A percentile compares a stretch with the other conserved stretches of the same genome.
Conservation (phyloP, 1,140 invertebrate species). For the Maconellicoccus hirsutus region DNA sequence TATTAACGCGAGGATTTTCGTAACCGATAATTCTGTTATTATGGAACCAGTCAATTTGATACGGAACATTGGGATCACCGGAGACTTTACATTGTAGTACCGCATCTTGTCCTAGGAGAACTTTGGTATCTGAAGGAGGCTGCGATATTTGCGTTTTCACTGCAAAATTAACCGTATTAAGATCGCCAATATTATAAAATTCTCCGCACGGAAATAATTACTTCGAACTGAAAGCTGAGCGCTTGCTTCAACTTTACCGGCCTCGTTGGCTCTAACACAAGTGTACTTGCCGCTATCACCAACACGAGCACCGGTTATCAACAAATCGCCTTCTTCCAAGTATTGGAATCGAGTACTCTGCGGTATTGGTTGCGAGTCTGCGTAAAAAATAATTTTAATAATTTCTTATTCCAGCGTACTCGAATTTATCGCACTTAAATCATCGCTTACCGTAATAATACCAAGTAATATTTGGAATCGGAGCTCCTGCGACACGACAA, state of each 20-base stretch:
- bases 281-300: constrained; percentile 78
- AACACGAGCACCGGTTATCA: constrained; percentile 71
- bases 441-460: constrained; percentile 62
- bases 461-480: constrained; percentile 84
- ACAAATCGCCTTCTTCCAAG: constrained; percentile 67
- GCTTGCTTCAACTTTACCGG: constrained; percentile 67
- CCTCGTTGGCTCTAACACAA: constrained; percentile 77
- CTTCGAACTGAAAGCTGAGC: constrained; percentile 71
- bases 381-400: too few relatives aligned
- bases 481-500: constrained; percentile 78
- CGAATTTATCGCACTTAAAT: background rate
- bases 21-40: constrained; percentile 55
- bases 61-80: constrained; percentile 82
- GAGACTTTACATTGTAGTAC: constrained; percentile 85
- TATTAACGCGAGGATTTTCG: constrained; percentile 50
- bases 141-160: constrained; percentile 84
- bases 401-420: background rate
- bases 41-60: constrained; percentile 81
- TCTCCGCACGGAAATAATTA: constrained; percentile 37
- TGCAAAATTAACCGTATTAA: too few relatives aligned
- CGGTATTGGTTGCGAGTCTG: constrained; percentile 43
- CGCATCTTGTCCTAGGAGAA: constrained; percentile 79
- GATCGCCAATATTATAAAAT: too few relatives aligned
- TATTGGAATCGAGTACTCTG: constrained; percentile 64
- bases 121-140: constrained; percentile 77